phyloP scores from a whole-genome alignment of 2,888 invertebrate species.

The Drosophila merina region DNA sequence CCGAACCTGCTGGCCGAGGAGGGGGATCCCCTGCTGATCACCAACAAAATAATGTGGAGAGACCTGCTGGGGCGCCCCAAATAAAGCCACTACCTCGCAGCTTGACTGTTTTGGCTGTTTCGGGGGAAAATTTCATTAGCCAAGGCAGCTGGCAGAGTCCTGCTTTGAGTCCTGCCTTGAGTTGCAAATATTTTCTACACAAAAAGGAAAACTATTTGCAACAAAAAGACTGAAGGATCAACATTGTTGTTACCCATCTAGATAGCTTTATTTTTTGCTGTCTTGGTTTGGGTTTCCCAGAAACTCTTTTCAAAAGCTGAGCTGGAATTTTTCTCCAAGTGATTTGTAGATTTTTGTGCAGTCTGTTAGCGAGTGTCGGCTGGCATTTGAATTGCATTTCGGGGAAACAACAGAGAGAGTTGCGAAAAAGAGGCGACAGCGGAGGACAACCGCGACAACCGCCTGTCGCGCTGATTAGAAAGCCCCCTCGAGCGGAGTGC shows the following conservation, averaged over 20 bases:
- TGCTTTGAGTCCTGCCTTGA: neutral
- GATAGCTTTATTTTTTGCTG: too few species aligned
- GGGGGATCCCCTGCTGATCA: conserved; percentile 57
- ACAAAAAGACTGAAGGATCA: too few species aligned
- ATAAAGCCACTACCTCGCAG: conserved; percentile 1
- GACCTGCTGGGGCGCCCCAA: neutral
- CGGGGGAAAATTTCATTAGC: conserved; percentile 1
- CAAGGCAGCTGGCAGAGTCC: conserved; percentile 6
- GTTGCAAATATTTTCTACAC: neutral
- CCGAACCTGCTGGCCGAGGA: conserved; percentile 45
- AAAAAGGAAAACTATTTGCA: neutral
- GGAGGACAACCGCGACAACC: conserved; percentile 25
- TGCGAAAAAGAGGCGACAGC: conserved; percentile 32
- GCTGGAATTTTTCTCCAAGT: neutral
- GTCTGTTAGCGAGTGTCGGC: conserved; percentile 1
- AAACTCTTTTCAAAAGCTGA: too few species aligned
- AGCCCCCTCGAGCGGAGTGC: conserved; percentile 44
- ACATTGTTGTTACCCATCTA: too few species aligned
- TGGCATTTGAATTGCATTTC: neutral
- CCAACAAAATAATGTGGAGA: conserved; percentile 26
- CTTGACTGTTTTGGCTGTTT: neutral
- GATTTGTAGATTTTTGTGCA: neutral
- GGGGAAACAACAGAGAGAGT: conserved; percentile 57
- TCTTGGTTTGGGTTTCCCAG: too few species aligned
- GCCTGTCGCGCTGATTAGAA: conserved; percentile 65